Evolutionary conservation across 2,888 invertebrate genomes (phyloP).

Genomic region (Leucania comma): DNA sequence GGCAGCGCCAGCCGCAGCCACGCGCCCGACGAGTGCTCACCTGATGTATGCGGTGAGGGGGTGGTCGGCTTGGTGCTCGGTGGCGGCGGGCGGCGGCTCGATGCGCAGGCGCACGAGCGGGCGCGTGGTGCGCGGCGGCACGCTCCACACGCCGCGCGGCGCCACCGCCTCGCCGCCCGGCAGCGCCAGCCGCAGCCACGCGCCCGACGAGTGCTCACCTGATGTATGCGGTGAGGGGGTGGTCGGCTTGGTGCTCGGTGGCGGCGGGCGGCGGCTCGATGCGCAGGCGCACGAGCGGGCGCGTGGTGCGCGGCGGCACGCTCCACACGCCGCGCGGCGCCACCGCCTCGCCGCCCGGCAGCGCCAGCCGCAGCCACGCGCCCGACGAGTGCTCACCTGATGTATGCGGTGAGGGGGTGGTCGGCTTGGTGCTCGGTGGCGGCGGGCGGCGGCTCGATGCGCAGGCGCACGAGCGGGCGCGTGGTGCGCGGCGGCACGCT

Average conservation of each 20-base stretch:
- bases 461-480: too few species aligned
- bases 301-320: constrained; percentile 96
- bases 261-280: constrained; percentile 53
- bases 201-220: too few species aligned
- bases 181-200: constrained; percentile 97
- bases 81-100: constrained; percentile 51
- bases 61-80: too few species aligned
- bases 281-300: constrained; percentile 93
- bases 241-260: too few species aligned
- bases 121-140: constrained; percentile 96
- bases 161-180: constrained; percentile 95
- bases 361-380: constrained; percentile 97
- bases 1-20: too few species aligned
- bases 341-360: constrained; percentile 95
- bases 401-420: constrained; percentile 34
- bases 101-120: constrained; percentile 92
- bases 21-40: too few species aligned
- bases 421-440: constrained; percentile 46
- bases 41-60: too few species aligned
- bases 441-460: constrained; percentile 94
- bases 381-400: constrained; percentile 95
- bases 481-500: too few species aligned
- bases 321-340: constrained; percentile 96
- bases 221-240: too few species aligned
- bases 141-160: constrained; percentile 95